phyloP scores from a whole-genome alignment of 2,113 vertebrate genomes.

The Salvelinus sp. region DNA sequence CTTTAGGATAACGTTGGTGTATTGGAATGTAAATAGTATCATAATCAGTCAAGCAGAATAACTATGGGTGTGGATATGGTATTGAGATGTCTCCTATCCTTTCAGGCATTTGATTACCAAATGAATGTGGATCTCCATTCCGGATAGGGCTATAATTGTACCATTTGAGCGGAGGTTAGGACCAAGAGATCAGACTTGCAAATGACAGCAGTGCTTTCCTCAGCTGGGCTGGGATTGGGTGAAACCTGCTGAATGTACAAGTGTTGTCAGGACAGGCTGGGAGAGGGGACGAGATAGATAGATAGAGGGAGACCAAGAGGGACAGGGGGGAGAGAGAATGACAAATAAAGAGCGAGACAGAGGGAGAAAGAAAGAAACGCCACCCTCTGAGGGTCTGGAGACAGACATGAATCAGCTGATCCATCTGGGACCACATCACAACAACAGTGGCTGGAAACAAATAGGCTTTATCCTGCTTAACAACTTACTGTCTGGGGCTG shows the following conservation, averaged over 20 bases:
- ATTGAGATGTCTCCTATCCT: no score
- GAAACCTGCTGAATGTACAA: constrained; percentile 52
- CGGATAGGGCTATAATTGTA: constrained; percentile 14
- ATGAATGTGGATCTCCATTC: constrained; percentile 30
- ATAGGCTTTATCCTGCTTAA: constrained; percentile 14
- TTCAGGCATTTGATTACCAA: constrained; percentile 47
- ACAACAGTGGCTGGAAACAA: constrained; percentile 30
- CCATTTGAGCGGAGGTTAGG: constrained; percentile 16
- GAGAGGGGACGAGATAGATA: neutral
- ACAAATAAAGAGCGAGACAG: neutral
- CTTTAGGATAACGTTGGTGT: no score
- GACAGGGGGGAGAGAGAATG: neutral
- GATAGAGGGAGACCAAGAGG: neutral
- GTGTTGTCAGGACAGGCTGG: constrained; percentile 29
- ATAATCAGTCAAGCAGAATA: no score
- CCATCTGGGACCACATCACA: constrained; percentile 27
- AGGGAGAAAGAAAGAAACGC: neutral
- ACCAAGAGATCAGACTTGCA: constrained; percentile 57
- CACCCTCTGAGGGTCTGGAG: neutral
- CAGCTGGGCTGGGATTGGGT: constrained; percentile 18
- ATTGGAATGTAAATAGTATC: no score
- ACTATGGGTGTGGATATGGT: no score
- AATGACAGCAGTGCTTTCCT: constrained; percentile 54
- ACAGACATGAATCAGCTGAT: constrained; percentile 22
- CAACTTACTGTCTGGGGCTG: neutral